A percentile compares a stretch with the other conserved stretches of the same genome.
phyloP scores from a whole-genome alignment of 2,797 vertebrate species.

The Numenius phaeopus region DNA sequence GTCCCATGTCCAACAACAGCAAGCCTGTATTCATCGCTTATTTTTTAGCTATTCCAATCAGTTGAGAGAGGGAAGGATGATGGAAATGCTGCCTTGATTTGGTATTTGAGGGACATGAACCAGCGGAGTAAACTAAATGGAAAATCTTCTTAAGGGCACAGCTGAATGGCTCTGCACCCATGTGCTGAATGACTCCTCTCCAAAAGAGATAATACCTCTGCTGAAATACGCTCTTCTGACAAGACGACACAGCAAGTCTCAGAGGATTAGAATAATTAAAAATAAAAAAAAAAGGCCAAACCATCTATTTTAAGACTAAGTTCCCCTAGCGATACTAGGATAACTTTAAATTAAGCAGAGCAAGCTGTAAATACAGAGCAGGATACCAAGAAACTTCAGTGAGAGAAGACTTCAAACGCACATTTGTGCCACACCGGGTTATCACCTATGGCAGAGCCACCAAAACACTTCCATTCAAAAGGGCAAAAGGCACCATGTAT shows the following conservation, averaged over 20 bases:
- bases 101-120: background rate
- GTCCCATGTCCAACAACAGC: background rate
- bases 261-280: conserved; percentile 44
- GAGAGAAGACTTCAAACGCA: background rate
- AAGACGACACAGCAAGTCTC: background rate
- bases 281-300: background rate
- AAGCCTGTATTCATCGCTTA: background rate
- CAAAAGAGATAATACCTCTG: background rate
- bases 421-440: background rate
- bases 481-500: accelerated
- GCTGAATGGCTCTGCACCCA: background rate
- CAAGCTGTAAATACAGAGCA: conserved; percentile 55
- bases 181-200: conserved; percentile 25
- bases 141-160: conserved; percentile 1
- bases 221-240: background rate
- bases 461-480: background rate
- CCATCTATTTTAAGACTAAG: conserved; percentile 24
- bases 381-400: background rate
- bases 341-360: conserved; percentile 44
- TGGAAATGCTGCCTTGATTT: background rate
- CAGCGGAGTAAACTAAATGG: background rate
- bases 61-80: background rate
- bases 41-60: background rate
- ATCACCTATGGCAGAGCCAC: background rate
- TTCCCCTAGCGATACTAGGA: background rate